phyloP scores from a whole-genome alignment of 1,140 invertebrate genomes.

The Drosophila sproati region DNA sequence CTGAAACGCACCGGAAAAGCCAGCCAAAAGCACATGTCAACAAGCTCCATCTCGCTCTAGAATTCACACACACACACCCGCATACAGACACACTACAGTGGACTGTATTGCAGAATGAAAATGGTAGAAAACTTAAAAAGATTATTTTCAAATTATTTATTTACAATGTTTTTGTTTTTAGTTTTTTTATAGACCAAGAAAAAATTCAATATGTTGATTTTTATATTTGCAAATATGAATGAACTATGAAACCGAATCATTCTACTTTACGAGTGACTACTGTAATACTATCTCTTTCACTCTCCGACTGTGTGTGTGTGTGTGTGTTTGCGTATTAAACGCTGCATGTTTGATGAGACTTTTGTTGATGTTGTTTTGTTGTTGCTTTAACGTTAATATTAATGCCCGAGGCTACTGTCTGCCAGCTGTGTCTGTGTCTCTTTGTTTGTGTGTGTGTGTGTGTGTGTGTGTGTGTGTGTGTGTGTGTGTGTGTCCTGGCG shows the following conservation, averaged over 20 bases:
- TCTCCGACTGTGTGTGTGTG: not conserved
- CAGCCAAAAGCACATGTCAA: slow-evolving; percentile 55
- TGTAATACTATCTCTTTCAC: not conserved
- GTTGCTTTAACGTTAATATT: slow-evolving; percentile 75
- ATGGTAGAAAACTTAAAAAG: not conserved
- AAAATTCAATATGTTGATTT: not conserved
- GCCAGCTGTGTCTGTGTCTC: slow-evolving; percentile 49
- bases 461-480: slow-evolving; percentile 30
- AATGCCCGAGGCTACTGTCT: slow-evolving; percentile 75
- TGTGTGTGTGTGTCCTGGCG: slow-evolving; percentile 15
- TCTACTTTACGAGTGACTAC: not conserved
- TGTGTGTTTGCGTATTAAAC: slow-evolving; percentile 56
- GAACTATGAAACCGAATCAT: no score
- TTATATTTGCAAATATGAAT: no score
- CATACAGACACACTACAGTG: not conserved
- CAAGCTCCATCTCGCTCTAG: slow-evolving; percentile 35
- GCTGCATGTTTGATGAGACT: slow-evolving; percentile 74
- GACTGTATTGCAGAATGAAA: not conserved
- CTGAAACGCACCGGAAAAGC: slow-evolving; percentile 70
- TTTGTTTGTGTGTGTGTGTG: slow-evolving; percentile 21
- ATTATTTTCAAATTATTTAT: not conserved
- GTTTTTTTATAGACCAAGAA: not conserved
- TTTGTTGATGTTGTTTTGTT: slow-evolving; percentile 55
- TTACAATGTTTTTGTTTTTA: not conserved
- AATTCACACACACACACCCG: slow-evolving; percentile 13